A percentile compares a stretch with the other conserved stretches of the same genome.
phyloP scores from a whole-genome alignment of 2,113 vertebrate species.

The Urocitellus parryii region DNA sequence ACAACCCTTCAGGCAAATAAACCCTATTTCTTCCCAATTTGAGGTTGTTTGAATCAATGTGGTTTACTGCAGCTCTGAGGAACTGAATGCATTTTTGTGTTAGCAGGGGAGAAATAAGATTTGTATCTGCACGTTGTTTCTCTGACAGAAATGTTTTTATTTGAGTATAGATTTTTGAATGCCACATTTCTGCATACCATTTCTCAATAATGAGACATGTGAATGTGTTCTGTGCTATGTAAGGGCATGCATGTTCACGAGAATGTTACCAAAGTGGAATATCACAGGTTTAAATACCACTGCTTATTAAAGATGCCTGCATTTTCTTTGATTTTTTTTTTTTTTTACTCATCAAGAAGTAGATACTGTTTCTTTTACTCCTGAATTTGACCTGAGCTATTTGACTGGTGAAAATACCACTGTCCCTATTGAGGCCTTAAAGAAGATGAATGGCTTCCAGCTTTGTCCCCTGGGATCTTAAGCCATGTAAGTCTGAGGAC shows the following conservation, averaged over 20 bases:
- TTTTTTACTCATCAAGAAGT: fast-evolving
- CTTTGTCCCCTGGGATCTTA: background rate
- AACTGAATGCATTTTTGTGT: background rate
- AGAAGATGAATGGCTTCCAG: background rate
- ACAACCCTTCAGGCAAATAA: background rate
- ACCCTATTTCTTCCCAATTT: background rate
- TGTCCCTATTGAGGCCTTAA: background rate
- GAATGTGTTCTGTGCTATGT: background rate
- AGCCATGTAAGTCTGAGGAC: background rate
- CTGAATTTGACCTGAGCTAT: background rate
- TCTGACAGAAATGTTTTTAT: background rate
- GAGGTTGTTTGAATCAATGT: background rate
- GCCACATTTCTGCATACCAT: background rate
- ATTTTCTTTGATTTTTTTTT: background rate
- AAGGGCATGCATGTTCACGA: background rate
- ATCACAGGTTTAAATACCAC: background rate
- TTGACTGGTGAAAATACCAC: background rate
- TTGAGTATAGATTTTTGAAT: background rate
- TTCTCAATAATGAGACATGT: background rate
- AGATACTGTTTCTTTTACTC: background rate
- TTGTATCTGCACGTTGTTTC: background rate
- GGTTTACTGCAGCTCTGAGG: background rate
- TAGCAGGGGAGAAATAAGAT: background rate
- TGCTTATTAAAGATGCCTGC: background rate
- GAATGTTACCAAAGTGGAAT: background rate